Evolutionary conservation across 2,113 vertebrate genomes (phyloP).

Genomic region (Microtus richardsoni): DNA sequence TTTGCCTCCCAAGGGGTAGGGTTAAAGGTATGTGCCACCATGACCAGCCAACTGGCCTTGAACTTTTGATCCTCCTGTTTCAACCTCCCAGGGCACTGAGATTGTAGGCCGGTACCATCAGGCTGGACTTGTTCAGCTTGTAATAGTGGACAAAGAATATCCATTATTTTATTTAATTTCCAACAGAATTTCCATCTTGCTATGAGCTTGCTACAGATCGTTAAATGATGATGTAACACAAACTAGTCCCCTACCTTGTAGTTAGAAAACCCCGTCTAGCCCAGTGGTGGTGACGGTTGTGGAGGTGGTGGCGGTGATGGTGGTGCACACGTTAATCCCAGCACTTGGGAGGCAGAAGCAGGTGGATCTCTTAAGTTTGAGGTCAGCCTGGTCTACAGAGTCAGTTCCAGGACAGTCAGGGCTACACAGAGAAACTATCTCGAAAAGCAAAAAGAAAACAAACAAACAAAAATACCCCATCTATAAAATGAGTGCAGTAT

Average conservation of each 20-base stretch:
- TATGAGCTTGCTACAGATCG: background rate
- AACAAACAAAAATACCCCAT: background rate
- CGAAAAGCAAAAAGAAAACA: background rate
- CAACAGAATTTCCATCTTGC: background rate
- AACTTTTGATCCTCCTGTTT: background rate
- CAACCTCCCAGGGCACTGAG: background rate
- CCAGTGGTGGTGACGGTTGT: background rate
- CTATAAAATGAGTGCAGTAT: background rate
- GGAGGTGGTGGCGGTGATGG: no score
- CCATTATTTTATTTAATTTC: background rate
- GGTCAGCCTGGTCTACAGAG: no score
- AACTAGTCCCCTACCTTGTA: background rate
- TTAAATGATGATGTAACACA: background rate
- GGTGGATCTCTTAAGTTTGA: background rate
- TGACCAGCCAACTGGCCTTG: background rate
- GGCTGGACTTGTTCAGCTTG: background rate
- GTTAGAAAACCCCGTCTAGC: background rate
- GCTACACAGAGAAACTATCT: background rate
- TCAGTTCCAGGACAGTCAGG: background rate
- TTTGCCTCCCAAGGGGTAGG: background rate
- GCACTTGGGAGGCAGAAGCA: background rate
- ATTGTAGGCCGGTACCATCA: background rate
- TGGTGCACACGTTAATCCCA: background rate
- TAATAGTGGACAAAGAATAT: background rate
- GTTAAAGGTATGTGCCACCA: background rate